Percentiles rank a stretch among this genome's conserved stretches.
Conservation (phyloP, 2,113 vertebrate species). For the Cyanoramphus novaezelandiae region DNA sequence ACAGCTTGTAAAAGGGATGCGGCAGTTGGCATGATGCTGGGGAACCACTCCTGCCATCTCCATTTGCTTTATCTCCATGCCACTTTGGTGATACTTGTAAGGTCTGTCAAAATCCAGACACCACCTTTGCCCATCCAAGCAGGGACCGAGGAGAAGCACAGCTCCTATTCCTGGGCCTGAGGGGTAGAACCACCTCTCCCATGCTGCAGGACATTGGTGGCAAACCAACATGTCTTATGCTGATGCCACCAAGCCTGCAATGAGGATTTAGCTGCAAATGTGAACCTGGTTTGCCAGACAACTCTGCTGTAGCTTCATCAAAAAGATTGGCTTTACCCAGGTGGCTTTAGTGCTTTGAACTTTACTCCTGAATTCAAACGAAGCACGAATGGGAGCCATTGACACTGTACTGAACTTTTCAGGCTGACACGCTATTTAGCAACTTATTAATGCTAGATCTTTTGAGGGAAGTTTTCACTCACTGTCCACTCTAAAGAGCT, state of each 20-base stretch:
- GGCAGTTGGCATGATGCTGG: background rate
- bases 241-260: background rate
- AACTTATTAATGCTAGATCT: background rate
- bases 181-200: background rate
- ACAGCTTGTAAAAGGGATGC: background rate
- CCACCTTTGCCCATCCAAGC: background rate
- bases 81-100: background rate
- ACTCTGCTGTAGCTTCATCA: background rate
- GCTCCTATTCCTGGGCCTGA: background rate
- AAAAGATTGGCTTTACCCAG: background rate
- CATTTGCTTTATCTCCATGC: background rate
- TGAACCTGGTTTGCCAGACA: background rate
- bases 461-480: background rate
- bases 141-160: accelerated
- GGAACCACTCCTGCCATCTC: background rate
- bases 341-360: background rate
- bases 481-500: background rate
- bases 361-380: background rate
- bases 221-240: accelerated
- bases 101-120: background rate
- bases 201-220: accelerated
- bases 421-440: background rate
- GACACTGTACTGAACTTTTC: background rate
- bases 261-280: background rate
- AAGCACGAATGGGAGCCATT: background rate